phyloP scores from a whole-genome alignment of 2,888 invertebrate genomes.

The Helleia helle region DNA sequence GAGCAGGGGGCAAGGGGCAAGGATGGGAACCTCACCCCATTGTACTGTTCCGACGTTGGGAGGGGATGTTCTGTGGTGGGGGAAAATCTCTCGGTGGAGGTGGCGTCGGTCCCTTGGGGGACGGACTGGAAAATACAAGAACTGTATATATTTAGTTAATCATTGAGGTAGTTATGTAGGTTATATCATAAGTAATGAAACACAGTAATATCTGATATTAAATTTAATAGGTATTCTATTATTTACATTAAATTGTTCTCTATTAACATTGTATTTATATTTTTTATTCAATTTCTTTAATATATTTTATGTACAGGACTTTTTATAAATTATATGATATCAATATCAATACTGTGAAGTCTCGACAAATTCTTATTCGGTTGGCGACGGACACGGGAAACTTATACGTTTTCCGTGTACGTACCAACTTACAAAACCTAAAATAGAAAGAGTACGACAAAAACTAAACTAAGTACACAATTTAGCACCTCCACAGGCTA shows the following conservation, averaged over 20 bases:
- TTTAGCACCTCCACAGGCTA: constrained; percentile 67
- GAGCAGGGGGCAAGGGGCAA: too few relatives aligned
- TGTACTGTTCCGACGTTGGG: too few relatives aligned
- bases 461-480: constrained; percentile 39
- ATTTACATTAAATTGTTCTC: constrained; percentile 74
- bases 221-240: constrained; percentile 73
- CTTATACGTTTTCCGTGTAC: constrained; percentile 24
- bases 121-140: too few relatives aligned
- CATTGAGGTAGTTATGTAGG: too few relatives aligned
- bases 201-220: constrained; percentile 64
- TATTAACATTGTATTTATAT: constrained; percentile 73
- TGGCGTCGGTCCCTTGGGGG: too few relatives aligned
- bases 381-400: constrained; percentile 22
- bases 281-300: constrained; percentile 63
- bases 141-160: too few relatives aligned
- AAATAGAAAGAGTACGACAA: constrained; percentile 42
- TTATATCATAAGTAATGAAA: constrained; percentile 41
- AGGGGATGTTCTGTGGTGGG: too few relatives aligned
- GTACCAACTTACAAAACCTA: constrained; percentile 29
- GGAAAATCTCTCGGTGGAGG: too few relatives aligned
- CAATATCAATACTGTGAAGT: constrained; percentile 70
- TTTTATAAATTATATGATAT: constrained; percentile 71
- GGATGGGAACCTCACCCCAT: too few relatives aligned
- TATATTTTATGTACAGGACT: constrained; percentile 70
- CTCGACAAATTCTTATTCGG: constrained; percentile 44